Evolutionary conservation across 2,797 vertebrate species (phyloP).

Genomic region (Spizella passerina): DNA sequence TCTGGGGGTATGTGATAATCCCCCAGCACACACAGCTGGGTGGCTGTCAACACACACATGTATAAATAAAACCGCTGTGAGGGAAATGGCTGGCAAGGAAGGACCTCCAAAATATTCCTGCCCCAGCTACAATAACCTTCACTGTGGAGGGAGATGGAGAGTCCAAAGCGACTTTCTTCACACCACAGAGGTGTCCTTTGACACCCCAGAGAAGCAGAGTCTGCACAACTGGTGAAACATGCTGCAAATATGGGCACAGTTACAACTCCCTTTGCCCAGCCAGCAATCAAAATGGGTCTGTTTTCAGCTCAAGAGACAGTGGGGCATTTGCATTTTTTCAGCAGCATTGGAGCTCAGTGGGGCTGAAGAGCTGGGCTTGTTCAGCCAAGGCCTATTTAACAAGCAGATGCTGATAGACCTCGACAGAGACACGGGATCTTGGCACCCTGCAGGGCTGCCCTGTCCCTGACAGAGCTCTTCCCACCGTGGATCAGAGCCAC

Average conservation of each 20-base stretch:
- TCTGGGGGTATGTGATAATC: not conserved
- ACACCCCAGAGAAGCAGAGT: not conserved
- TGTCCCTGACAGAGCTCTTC: not conserved
- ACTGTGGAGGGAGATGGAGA: not conserved
- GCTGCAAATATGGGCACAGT: not conserved
- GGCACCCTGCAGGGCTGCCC: not conserved
- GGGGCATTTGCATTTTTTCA: not conserved
- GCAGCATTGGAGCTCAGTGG: accelerated
- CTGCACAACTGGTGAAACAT: not conserved
- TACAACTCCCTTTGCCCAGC: not conserved
- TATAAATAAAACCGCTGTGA: not conserved
- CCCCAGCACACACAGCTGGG: not conserved
- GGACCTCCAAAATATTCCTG: not conserved
- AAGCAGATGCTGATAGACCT: not conserved
- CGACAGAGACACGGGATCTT: accelerated
- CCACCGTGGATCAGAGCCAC: accelerated
- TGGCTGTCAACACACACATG: not conserved
- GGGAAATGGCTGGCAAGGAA: not conserved
- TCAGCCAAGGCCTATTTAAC: not conserved
- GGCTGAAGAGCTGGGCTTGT: accelerated
- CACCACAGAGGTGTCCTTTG: not conserved
- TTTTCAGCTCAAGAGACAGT: not conserved
- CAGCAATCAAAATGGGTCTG: not conserved
- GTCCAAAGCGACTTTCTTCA: not conserved
- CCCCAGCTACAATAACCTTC: not conserved